Conservation (phyloP, 2,113 vertebrate species). For the Elgaria multicarinata region DNA sequence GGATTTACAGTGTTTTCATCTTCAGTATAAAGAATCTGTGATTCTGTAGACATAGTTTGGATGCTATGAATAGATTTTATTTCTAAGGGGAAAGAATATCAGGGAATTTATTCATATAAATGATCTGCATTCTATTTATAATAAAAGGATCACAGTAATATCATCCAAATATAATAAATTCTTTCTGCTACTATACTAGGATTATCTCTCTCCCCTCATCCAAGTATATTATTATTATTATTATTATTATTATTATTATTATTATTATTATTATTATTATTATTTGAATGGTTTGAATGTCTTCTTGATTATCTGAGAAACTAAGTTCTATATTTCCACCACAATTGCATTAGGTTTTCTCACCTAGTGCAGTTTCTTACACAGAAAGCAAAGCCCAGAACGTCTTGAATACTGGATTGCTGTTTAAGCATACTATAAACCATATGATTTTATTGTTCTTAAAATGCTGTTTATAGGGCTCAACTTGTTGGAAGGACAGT, state of each 20-base stretch:
- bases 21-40: not conserved
- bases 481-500: constrained; percentile 77
- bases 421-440: not conserved
- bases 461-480: constrained; percentile 58
- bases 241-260: not conserved
- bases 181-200: not conserved
- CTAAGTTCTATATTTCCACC: not conserved
- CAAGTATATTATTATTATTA: not conserved
- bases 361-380: not conserved
- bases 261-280: not conserved
- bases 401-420: not conserved
- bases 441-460: not conserved
- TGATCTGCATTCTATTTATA: not conserved
- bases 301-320: not conserved
- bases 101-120: not conserved
- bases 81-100: not conserved
- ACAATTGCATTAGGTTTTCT: not conserved
- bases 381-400: not conserved
- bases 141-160: not conserved
- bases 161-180: not conserved
- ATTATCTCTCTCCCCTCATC: not conserved
- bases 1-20: not conserved
- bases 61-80: not conserved
- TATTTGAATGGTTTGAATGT: not conserved
- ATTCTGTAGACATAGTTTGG: not conserved